phyloP scores from a whole-genome alignment of 2,797 vertebrate species.

The Octomys mimax region DNA sequence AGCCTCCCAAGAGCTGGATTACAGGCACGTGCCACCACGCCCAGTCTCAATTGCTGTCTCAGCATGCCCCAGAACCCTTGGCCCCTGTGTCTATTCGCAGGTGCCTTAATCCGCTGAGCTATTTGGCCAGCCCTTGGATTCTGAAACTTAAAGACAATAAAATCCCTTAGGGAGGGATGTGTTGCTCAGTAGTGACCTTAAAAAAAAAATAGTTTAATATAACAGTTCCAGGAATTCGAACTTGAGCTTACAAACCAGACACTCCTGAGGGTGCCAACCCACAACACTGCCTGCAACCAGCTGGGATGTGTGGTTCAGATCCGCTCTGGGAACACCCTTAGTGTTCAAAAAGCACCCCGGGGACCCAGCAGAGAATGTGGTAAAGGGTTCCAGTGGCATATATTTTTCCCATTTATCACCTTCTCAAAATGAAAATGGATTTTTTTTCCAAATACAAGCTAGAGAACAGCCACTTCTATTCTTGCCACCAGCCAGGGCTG shows the following conservation, averaged over 20 bases:
- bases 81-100: neutral
- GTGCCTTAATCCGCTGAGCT: no score
- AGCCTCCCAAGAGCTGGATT: no score
- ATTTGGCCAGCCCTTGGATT: neutral
- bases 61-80: no score
- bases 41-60: no score
- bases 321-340: constrained; percentile 48
- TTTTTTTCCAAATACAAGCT: neutral
- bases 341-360: neutral
- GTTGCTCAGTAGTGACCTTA: constrained; percentile 46
- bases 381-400: neutral
- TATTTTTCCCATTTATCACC: neutral
- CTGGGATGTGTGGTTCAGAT: neutral
- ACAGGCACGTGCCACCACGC: no score
- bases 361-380: constrained; percentile 38
- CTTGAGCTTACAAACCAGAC: constrained; percentile 55
- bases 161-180: constrained; percentile 9
- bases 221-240: constrained; percentile 72
- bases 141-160: constrained; percentile 42
- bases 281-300: neutral
- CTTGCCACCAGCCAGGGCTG: neutral
- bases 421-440: constrained; percentile 62
- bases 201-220: constrained; percentile 53
- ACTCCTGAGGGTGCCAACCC: constrained; percentile 27
- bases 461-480: constrained; percentile 49